Percentiles rank a stretch among this genome's conserved stretches.
These are phyloP conservation scores for Lithophane leautieri DNA, from an alignment of 2,888 invertebrate species.

Conservation along the genomic window DNA sequence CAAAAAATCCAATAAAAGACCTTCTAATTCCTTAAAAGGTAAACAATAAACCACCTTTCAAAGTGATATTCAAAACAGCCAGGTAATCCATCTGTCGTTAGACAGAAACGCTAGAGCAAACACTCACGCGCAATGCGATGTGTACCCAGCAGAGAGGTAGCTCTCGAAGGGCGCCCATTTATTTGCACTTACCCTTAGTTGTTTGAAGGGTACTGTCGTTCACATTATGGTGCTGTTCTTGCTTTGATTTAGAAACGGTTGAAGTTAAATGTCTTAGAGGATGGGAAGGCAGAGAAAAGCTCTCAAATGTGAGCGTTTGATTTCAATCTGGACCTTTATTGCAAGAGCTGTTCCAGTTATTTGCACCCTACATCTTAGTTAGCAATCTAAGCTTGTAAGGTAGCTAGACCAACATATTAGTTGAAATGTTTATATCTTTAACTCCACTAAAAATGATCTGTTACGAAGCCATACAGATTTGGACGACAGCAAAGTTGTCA, in stretches of 20 bases:
- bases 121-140: constrained; percentile 50
- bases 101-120: constrained; percentile 54
- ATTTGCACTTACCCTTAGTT: constrained; percentile 52
- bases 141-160: constrained; percentile 51
- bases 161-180: constrained; percentile 44
- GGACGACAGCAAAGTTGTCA: not conserved
- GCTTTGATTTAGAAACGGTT: constrained; percentile 8
- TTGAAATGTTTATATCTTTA: not conserved
- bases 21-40: not conserved
- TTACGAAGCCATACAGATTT: not conserved
- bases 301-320: not conserved
- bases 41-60: constrained; percentile 14
- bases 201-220: constrained; percentile 32
- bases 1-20: not conserved
- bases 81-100: constrained; percentile 52
- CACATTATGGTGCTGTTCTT: constrained; percentile 1
- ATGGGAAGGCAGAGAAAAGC: not conserved
- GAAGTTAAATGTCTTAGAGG: not conserved
- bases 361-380: not conserved
- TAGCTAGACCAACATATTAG: not conserved
- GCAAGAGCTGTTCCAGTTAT: not conserved
- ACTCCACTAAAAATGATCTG: not conserved
- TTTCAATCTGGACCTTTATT: not conserved
- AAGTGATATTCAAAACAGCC: constrained; percentile 42
- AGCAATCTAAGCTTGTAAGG: not conserved